These are phyloP conservation scores for Trachemys scripta DNA, from an alignment of 2,113 vertebrate species.

Conservation along the genomic window DNA sequence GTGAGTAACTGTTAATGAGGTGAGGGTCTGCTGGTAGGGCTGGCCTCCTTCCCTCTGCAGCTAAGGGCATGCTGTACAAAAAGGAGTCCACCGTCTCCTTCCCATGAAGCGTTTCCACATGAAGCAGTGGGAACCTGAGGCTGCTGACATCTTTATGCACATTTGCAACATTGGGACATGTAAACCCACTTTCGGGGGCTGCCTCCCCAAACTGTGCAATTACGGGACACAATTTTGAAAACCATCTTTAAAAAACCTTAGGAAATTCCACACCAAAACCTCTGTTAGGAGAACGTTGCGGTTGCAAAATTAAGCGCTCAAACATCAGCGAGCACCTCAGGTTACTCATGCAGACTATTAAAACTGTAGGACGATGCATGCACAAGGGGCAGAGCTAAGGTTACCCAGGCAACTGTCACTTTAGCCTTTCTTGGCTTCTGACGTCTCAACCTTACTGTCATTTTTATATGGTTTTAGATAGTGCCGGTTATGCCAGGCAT, in stretches of 20 bases:
- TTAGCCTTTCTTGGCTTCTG: accelerated
- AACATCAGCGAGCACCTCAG: not conserved
- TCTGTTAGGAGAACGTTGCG: not conserved
- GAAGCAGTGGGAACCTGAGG: accelerated
- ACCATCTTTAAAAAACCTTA: accelerated
- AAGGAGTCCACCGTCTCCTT: not conserved
- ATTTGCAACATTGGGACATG: accelerated
- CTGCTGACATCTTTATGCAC: not conserved
- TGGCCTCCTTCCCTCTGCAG: not conserved
- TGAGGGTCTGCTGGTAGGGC: not conserved
- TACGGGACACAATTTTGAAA: not conserved
- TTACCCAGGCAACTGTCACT: not conserved
- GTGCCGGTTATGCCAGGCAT: accelerated
- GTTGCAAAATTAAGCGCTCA: not conserved
- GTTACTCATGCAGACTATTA: accelerated
- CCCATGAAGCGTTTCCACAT: not conserved
- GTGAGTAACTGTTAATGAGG: not conserved
- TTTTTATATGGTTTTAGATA: not conserved
- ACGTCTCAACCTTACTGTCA: accelerated
- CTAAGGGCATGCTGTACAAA: not conserved
- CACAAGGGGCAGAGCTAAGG: not conserved
- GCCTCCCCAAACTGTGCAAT: not conserved
- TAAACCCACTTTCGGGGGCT: not conserved
- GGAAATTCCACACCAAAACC: not conserved
- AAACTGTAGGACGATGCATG: accelerated